Conservation (phyloP, 2,113 vertebrate genomes). For the Cinclus mexicanus region DNA sequence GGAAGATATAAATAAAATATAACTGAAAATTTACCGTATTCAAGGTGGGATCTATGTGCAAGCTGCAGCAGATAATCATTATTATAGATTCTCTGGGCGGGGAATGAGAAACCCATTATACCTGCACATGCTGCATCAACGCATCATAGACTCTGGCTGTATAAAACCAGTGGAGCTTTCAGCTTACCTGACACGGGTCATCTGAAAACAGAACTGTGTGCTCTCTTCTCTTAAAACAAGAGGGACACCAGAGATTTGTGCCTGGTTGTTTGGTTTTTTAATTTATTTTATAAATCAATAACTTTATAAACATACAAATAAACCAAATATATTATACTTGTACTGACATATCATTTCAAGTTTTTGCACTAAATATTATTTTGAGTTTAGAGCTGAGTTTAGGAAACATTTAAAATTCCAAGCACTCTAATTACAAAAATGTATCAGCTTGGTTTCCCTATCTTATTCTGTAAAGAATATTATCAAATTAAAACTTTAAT, state of each 20-base stretch:
- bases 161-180: neutral
- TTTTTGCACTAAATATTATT: neutral
- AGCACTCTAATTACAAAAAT: neutral
- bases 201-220: neutral
- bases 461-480: neutral
- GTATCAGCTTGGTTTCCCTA: neutral
- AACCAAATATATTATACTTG: slow-evolving; percentile 59
- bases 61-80: neutral
- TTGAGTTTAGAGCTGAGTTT: neutral
- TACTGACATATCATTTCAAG: neutral
- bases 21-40: neutral
- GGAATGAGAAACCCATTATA: neutral
- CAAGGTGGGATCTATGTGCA: neutral
- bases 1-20: neutral
- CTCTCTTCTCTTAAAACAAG: neutral
- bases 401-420: neutral
- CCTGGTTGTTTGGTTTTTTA: neutral
- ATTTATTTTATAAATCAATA: slow-evolving; percentile 31
- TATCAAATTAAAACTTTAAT: neutral
- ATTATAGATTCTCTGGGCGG: neutral
- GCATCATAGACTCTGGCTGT: neutral
- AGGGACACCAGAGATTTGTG: neutral
- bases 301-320: slow-evolving; percentile 44
- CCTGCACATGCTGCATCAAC: neutral
- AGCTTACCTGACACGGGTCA: neutral